A percentile compares a stretch with the other conserved stretches of the same genome.
Conservation (phyloP, 1,140 invertebrate species). For the Melipona quadrifasciata region DNA sequence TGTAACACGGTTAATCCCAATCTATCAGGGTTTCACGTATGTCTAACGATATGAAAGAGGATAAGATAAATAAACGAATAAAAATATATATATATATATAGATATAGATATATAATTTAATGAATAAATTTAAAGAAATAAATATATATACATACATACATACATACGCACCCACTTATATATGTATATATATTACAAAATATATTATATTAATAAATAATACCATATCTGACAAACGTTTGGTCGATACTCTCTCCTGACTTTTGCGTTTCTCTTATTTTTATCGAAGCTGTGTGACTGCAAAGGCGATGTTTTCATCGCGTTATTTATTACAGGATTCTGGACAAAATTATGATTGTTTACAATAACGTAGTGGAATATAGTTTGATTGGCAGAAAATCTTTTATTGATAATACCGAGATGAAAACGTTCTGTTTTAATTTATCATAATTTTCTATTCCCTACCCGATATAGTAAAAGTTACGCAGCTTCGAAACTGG, state of each 20-base stretch:
- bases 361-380: not conserved
- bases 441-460: not conserved
- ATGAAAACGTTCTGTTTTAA: not conserved
- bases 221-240: conserved; percentile 70
- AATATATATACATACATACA: conserved; percentile 64
- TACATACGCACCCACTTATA: conserved; percentile 66
- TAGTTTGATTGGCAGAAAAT: not conserved
- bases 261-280: not conserved
- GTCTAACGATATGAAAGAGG: conserved; percentile 65
- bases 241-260: not conserved
- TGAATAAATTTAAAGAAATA: conserved; percentile 64
- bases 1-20: conserved; percentile 69
- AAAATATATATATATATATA: conserved; percentile 60
- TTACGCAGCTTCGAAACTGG: not conserved
- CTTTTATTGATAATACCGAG: not conserved
- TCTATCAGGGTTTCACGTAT: conserved; percentile 78
- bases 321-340: not conserved
- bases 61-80: conserved; percentile 64
- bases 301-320: not conserved
- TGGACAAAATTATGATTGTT: not conserved
- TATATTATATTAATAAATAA: conserved; percentile 79
- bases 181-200: conserved; percentile 75
- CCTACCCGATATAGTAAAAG: not conserved
- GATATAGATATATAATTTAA: conserved; percentile 60
- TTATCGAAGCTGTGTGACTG: not conserved